Conservation (phyloP, 2,888 invertebrate genomes). For the Lasioglossum malachurum region DNA sequence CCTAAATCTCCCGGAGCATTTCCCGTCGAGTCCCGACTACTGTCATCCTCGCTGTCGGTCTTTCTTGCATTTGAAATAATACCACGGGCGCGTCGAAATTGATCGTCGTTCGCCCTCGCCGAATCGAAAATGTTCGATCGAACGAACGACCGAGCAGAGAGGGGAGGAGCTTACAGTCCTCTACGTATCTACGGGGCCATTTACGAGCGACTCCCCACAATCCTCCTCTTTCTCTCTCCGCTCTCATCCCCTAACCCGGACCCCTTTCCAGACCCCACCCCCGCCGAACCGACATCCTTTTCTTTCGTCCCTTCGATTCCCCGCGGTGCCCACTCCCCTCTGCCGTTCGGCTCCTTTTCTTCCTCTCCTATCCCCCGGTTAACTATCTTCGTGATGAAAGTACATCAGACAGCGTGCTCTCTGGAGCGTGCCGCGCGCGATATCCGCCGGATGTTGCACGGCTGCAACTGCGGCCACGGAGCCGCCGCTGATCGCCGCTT, state of each 20-base stretch:
- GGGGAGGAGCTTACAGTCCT: not conserved
- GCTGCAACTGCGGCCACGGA: slow-evolving; percentile 25
- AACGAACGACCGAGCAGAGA: not conserved
- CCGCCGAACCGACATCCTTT: not conserved
- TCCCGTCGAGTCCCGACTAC: not conserved
- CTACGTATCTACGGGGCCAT: slow-evolving; percentile 22
- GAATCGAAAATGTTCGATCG: slow-evolving; percentile 33
- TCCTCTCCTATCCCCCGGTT: slow-evolving; percentile 16
- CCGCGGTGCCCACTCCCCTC: not conserved
- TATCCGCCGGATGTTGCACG: slow-evolving; percentile 44
- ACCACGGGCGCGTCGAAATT: slow-evolving; percentile 27
- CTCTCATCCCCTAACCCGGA: not conserved
- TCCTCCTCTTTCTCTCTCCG: not conserved
- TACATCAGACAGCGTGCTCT: slow-evolving; percentile 51
- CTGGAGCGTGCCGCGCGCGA: slow-evolving; percentile 53
- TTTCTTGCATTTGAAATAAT: slow-evolving; percentile 41
- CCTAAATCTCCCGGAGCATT: slow-evolving; percentile 13
- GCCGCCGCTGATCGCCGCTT: slow-evolving; percentile 24
- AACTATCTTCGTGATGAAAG: slow-evolving; percentile 58
- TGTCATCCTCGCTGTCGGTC: not conserved
- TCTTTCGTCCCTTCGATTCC: slow-evolving; percentile 21
- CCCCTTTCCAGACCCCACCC: not conserved
- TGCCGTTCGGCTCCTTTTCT: not conserved
- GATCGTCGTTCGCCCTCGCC: slow-evolving; percentile 37
- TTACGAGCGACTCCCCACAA: slow-evolving; percentile 14